Conservation (phyloP, 2,113 vertebrate genomes). For the Alexandromys fortis region DNA sequence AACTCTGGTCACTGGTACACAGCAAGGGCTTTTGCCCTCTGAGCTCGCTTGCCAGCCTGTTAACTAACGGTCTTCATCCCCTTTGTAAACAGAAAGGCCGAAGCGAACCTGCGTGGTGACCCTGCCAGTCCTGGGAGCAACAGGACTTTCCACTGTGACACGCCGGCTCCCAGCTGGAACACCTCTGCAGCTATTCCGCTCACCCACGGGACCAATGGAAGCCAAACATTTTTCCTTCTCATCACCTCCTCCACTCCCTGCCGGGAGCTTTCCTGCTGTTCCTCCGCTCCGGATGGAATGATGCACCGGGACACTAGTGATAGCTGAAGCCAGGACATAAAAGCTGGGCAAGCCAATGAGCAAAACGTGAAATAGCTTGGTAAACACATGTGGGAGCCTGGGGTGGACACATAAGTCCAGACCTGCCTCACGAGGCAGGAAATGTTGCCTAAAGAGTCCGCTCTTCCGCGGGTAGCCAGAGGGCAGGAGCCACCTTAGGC, state of each 20-base stretch:
- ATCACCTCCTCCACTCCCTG: constrained; percentile 2
- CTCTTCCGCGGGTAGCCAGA: neutral
- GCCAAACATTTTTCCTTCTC: constrained; percentile 11
- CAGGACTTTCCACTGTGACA: neutral
- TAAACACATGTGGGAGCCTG: neutral
- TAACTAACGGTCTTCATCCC: neutral
- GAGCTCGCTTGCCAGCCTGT: neutral
- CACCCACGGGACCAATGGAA: constrained; percentile 1
- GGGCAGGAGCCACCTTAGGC: neutral
- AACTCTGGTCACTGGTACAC: neutral
- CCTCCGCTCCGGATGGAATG: constrained; percentile 16
- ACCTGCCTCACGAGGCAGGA: neutral
- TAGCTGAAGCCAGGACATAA: neutral
- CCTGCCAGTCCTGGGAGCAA: accelerated
- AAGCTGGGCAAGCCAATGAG: neutral
- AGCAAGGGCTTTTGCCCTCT: neutral
- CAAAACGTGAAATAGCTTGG: neutral
- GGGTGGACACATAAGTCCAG: accelerated
- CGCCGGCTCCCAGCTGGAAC: accelerated
- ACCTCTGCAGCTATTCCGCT: neutral
- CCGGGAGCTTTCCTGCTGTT: constrained; percentile 40
- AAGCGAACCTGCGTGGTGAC: neutral
- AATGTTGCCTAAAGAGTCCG: neutral
- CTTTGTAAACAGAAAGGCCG: neutral
- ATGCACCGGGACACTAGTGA: neutral